Evolutionary conservation across 2,113 vertebrate genomes (phyloP).

Genomic region (Ammodramus savannarum): DNA sequence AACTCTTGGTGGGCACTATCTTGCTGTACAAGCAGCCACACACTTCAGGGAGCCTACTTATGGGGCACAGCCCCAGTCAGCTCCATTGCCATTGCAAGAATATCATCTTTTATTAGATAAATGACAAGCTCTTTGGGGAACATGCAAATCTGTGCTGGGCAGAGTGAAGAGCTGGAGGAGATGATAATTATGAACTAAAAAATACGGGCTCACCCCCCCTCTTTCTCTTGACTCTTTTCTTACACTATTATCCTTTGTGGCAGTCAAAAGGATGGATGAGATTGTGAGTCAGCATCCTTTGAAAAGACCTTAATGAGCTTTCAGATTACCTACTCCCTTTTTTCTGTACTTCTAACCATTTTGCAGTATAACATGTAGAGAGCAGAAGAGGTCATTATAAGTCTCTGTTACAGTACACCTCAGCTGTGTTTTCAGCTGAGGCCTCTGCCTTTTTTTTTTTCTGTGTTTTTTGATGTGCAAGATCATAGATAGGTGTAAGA

Average conservation of each 20-base stretch:
- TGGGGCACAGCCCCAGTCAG: neutral
- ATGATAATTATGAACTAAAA: neutral
- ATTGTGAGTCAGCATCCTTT: neutral
- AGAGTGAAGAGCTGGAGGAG: neutral
- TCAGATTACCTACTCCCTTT: neutral
- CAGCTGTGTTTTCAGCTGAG: neutral
- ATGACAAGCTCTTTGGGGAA: neutral
- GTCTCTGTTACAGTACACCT: neutral
- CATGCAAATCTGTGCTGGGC: neutral
- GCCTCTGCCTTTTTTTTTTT: neutral
- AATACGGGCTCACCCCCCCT: accelerated
- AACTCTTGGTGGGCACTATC: neutral
- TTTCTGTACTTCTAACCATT: neutral
- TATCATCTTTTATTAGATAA: neutral
- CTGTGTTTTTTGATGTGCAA: neutral
- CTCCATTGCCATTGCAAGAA: neutral
- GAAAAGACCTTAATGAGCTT: neutral
- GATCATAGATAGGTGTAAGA: neutral
- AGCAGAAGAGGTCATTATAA: neutral
- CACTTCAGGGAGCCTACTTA: neutral
- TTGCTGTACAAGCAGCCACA: neutral
- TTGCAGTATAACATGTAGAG: accelerated
- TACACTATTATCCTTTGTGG: neutral
- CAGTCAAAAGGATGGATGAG: neutral
- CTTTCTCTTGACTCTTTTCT: neutral